Evolutionary conservation across 2,113 vertebrate genomes (phyloP).

Genomic region (Urocitellus parryii): DNA sequence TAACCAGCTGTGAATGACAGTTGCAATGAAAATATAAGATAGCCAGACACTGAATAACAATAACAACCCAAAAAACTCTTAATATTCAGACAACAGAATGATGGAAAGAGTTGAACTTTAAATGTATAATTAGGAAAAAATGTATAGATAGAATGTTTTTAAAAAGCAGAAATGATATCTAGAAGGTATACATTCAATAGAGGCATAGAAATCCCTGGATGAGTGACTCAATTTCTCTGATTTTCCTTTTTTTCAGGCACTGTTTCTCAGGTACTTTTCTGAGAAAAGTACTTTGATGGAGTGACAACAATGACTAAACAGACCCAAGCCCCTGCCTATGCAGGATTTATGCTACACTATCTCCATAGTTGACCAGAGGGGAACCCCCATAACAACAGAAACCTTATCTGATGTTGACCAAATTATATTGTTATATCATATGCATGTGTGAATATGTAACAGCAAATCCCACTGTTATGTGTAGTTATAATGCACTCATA

Average conservation of each 20-base stretch:
- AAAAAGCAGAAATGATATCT: neutral
- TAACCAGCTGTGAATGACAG: neutral
- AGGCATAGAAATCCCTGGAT: neutral
- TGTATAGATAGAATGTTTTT: neutral
- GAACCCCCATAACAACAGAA: neutral
- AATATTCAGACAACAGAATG: neutral
- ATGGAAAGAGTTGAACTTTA: neutral
- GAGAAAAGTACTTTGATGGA: neutral
- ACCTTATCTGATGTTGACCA: no score
- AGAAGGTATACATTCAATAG: neutral
- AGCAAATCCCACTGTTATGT: no score
- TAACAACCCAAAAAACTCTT: neutral
- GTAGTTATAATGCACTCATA: no score
- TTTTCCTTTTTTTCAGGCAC: neutral
- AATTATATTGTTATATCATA: no score
- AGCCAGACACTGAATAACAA: neutral
- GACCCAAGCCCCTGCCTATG: neutral
- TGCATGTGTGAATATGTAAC: no score
- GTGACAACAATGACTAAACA: neutral
- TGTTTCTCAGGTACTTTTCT: neutral
- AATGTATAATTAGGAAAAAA: conserved; percentile 10
- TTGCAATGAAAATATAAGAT: neutral
- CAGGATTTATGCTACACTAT: neutral
- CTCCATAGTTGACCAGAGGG: neutral
- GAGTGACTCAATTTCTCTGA: neutral